Evolutionary conservation across 2,113 vertebrate species (phyloP).

Genomic region (Mus musculus): GRCm39 chr11:49662501-49663000

Average conservation of each 20-base stretch:
- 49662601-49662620: not conserved
- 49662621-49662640: not conserved
- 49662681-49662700: not conserved
- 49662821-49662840: not conserved
- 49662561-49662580: not conserved
- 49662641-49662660: too few species aligned
- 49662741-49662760: not conserved
- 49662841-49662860: not conserved
- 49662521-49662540: not conserved
- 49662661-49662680: not conserved
- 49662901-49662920: not conserved
- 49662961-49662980: not conserved
- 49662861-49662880: not conserved
- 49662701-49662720: not conserved
- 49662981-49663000: not conserved
- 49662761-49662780: not conserved
- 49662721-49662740: not conserved
- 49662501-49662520: too few species aligned
- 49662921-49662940: not conserved
- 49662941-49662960: not conserved
- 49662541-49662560: not conserved
- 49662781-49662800: not conserved
- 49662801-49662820: not conserved
- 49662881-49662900: not conserved
- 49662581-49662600: not conserved